Evolutionary conservation across 2,797 vertebrate genomes (phyloP).

Genomic region (Dallia pectoralis): DNA sequence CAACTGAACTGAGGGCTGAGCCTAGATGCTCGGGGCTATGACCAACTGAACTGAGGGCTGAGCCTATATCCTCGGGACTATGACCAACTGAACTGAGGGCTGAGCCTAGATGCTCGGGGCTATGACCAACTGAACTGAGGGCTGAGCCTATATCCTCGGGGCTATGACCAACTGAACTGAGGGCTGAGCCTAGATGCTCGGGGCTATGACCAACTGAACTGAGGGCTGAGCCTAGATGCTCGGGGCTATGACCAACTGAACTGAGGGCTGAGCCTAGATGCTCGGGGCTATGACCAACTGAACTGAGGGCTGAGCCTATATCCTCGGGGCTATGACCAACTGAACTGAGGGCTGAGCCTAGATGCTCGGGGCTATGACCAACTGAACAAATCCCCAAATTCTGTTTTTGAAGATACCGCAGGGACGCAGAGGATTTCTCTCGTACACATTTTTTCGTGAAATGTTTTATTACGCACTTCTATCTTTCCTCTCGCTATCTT

Average conservation of each 20-base stretch:
- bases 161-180: slow-evolving; percentile 8
- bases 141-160: not conserved
- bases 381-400: slow-evolving; percentile 2
- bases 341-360: slow-evolving; percentile 1
- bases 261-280: not conserved
- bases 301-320: not conserved
- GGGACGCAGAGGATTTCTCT: not conserved
- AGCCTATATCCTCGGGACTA: not conserved
- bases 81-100: slow-evolving; percentile 8
- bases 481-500: not conserved
- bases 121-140: slow-evolving; percentile 8
- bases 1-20: slow-evolving; percentile 8
- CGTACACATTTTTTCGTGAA: not conserved
- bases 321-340: not conserved
- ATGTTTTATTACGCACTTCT: not conserved
- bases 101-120: not conserved
- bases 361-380: not conserved
- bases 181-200: not conserved
- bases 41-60: slow-evolving; percentile 13
- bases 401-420: slow-evolving; percentile 5
- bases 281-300: not conserved
- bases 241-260: slow-evolving; percentile 1
- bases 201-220: slow-evolving; percentile 6
- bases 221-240: not conserved
- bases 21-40: not conserved